Base-by-base conservation (phyloP, 1,140 invertebrate genomes). In the Aphelenchoides fujianensis region DNA sequence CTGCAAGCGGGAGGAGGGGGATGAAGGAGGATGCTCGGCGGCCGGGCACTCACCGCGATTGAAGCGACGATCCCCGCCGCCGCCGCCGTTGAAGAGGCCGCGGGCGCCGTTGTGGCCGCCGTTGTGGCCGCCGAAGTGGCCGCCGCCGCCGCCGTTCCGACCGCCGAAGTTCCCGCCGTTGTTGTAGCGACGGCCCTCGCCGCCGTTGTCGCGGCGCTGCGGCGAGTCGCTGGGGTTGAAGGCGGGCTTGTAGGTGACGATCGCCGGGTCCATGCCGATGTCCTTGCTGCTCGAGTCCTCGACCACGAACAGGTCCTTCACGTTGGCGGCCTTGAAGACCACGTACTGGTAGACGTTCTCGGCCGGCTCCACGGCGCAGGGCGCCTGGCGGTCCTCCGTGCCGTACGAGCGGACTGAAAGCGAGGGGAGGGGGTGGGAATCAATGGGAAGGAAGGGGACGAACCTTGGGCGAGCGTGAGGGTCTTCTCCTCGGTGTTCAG, bases 371-470 rank as follows among this genome's bases (percentile, higher is more conserved):
- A 61, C 59, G 19, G 59, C 27, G 36, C 59, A 31, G 31, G n/a
- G 19, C 27, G 30, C n/a, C 1, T 27, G 59, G n/a, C 59, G 59
- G 36, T 61, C 59, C 36, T 61, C 59, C 27, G 59, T 61, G 2
- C 59, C 59, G 31, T 19, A 61, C 59, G 59, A 61, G 36, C 59
- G 59, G 36, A 61, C 59, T 61, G 31, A 61, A 61, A 61, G 36
- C 2, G 36, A 19, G n/a, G 1, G 36, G n/a, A 1, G n/a, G 28
- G 36, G 31, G 36, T n/a, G n/a, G 0, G 27, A 16, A 48, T 30
- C n/a, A n/a, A 61, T n/a, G 9, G 23, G 41, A 19, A 59, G 19
- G 16, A 19, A n/a, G 28, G 16, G 36, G 36, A 61, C 59, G 19
- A n/a, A 61, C 59, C 59, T 31, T 61, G n/a, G 16, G 59, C 31